Evolutionary conservation across 2,113 vertebrate genomes (phyloP).

Genomic region (cat (Felis catus)): DNA sequence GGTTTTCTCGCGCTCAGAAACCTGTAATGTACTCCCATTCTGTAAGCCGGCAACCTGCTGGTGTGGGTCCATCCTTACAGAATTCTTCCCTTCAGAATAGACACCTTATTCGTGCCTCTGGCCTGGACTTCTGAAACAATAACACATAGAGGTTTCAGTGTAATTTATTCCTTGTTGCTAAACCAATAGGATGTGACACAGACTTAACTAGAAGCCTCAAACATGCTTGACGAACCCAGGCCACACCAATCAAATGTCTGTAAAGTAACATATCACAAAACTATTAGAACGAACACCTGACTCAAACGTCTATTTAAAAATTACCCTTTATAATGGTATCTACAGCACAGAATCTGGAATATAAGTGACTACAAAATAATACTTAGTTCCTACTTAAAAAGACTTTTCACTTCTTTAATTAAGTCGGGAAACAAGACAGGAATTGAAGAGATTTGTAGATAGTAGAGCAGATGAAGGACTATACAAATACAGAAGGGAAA

Average conservation of each 20-base stretch:
- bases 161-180: neutral
- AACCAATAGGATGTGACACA: neutral
- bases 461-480: neutral
- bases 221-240: neutral
- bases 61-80: constrained; percentile 45
- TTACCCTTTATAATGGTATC: neutral
- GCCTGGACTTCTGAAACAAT: constrained; percentile 37
- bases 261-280: neutral
- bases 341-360: neutral
- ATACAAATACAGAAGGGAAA: neutral
- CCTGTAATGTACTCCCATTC: neutral
- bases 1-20: neutral
- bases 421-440: neutral
- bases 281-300: neutral
- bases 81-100: constrained; percentile 6
- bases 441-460: neutral
- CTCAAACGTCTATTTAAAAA: neutral
- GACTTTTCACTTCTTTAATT: neutral
- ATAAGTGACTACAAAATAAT: neutral
- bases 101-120: neutral
- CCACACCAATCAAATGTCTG: neutral
- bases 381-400: neutral
- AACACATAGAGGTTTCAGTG: constrained; percentile 25
- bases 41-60: neutral
- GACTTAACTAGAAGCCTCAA: neutral